Evolutionary conservation across 2,113 vertebrate species (phyloP), one percentile per base, ranked within the genome.

Genomic region (Rhipidura dahli): DNA sequence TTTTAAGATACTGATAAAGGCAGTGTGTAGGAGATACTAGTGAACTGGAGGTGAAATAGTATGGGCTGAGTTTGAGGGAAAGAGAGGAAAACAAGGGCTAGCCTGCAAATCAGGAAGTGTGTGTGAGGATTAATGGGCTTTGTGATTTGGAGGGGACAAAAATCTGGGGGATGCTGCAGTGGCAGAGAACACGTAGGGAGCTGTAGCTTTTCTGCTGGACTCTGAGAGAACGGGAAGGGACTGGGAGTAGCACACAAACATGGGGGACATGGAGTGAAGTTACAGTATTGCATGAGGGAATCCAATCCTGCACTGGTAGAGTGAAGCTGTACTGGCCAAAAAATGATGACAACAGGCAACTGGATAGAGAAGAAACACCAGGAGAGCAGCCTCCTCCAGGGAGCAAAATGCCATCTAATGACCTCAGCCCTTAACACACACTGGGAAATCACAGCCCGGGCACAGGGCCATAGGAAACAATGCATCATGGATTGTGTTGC

Each of bases 391-490:
- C 5, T 22, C 23, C 73, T 37, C 54, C 3, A 15, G 77, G 83
- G 50, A 93, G 76, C 39, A 86, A 80, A 95, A 73, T 92, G 92
- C 75, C 89, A 93, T 86, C 71, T 92, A 18, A 80, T 94, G 86
- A 92, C 68, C 54, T 96, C 94, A 96, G 71, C 40, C 70, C 37
- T 79, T 94, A 76, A 7, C 81, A 70, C 64, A 53, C 68, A 65
- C 59, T 31, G 78, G 66, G 66, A 82, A 94, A 94, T 87, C 53
- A 59, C 70, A 90, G 87, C 50, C 27, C 60, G 59, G 92, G 95
- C 90, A 90, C 59, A 73, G 83, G 2, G 68, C 85, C 90, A 70
- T 81, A 70, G 94, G 90, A 88, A 90, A 90, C 89, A 93, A 54
- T 81, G 90, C 79, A 77, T 90, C 83, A 77, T 50, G 68, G 50